Evolutionary conservation across 2,113 vertebrate species (phyloP).

Genomic region (Pachyramphus minor): DNA sequence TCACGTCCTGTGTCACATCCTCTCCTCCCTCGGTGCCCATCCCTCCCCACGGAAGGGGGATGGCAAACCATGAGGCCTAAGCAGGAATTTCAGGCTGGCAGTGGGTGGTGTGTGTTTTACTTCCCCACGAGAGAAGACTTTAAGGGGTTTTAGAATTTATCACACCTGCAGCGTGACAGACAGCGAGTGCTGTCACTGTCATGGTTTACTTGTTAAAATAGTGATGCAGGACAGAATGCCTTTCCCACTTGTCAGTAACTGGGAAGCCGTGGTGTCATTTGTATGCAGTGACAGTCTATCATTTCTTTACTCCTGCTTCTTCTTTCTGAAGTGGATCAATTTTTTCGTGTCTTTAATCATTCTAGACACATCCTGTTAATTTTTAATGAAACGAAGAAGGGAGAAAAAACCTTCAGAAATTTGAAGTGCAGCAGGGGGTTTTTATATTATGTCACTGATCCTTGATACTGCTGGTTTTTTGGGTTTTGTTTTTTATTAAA

Average conservation of each 20-base stretch:
- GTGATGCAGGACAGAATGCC: not conserved
- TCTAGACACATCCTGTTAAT: not conserved
- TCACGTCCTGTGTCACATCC: accelerated
- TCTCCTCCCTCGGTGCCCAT: not conserved
- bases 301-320: not conserved
- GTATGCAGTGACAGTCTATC: not conserved
- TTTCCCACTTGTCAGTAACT: not conserved
- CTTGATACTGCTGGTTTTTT: not conserved
- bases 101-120: accelerated
- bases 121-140: not conserved
- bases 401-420: not conserved
- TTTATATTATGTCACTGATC: not conserved
- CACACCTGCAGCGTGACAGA: not conserved
- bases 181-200: not conserved
- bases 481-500: too few species aligned
- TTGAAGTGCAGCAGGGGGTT: not conserved
- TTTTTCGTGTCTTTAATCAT: not conserved
- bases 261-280: not conserved
- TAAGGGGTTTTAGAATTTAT: accelerated
- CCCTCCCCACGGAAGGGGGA: too few species aligned
- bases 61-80: accelerated
- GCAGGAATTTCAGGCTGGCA: not conserved
- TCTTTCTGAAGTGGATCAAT: not conserved
- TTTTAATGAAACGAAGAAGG: not conserved
- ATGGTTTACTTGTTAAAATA: not conserved